A percentile compares a stretch with the other conserved stretches of the same genome.
phyloP scores from a whole-genome alignment of 2,113 vertebrate genomes.

The Ciconia stormi region DNA sequence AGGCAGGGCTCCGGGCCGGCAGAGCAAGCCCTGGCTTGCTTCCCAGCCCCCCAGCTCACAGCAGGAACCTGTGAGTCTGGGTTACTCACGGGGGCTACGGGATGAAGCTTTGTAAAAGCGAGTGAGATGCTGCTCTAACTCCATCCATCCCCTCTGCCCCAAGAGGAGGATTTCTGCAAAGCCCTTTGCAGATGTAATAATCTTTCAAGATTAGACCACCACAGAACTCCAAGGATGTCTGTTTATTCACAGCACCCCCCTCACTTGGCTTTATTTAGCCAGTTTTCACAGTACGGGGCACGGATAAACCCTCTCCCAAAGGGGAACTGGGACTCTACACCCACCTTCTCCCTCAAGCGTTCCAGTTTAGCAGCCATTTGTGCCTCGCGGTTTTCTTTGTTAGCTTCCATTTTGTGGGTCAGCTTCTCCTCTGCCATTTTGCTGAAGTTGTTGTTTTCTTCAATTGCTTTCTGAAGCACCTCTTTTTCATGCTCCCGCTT shows the following conservation, averaged over 20 bases:
- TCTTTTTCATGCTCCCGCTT: slow-evolving; percentile 95
- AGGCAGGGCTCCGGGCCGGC: background rate
- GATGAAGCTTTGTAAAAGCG: background rate
- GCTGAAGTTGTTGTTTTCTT: slow-evolving; percentile 93
- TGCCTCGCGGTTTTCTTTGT: slow-evolving; percentile 92
- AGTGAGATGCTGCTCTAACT: rapidly evolving
- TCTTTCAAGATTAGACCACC: background rate
- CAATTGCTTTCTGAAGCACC: slow-evolving; percentile 92
- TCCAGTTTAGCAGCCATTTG: slow-evolving; percentile 92
- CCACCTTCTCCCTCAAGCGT: slow-evolving; percentile 93
- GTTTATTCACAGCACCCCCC: rapidly evolving
- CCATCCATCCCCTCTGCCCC: background rate
- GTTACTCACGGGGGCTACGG: rapidly evolving
- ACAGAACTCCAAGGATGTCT: background rate
- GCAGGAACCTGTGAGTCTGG: rapidly evolving
- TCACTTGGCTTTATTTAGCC: too few relatives aligned
- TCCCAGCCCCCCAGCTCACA: background rate
- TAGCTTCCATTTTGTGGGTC: slow-evolving; percentile 94
- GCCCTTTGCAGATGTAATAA: background rate
- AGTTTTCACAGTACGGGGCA: background rate
- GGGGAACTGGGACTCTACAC: background rate
- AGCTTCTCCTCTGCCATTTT: slow-evolving; percentile 94
- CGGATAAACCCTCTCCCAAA: background rate
- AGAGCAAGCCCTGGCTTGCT: background rate
- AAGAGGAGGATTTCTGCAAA: background rate